Evolutionary conservation across 2,113 vertebrate genomes (phyloP).

Genomic region (Pelvicachromis taeniatus): DNA sequence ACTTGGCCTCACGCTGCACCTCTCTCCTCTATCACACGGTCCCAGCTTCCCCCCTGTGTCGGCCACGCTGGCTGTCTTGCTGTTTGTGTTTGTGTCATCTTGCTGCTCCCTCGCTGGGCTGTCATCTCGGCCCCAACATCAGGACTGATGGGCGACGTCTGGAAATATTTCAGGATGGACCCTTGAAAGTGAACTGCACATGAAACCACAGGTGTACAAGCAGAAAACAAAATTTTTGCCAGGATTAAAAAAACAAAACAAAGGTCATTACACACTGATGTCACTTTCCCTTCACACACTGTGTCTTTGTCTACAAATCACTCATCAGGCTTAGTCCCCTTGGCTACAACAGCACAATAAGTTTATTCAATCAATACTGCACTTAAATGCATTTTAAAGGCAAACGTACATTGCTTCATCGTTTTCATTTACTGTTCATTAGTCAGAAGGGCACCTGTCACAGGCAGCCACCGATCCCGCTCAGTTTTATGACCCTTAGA

Average conservation of each 20-base stretch:
- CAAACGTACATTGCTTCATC: background rate
- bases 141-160: conserved; percentile 31
- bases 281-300: background rate
- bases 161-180: background rate
- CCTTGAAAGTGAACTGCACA: background rate
- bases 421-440: background rate
- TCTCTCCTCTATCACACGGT: conserved; percentile 22
- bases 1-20: conserved; percentile 52
- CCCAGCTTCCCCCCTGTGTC: conserved; percentile 13
- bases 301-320: background rate
- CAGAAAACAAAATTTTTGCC: background rate
- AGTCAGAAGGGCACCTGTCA: background rate
- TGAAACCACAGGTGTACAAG: background rate
- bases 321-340: background rate
- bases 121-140: conserved; percentile 8
- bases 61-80: conserved; percentile 2
- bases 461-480: rapidly evolving
- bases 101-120: conserved; percentile 34
- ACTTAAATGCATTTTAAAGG: background rate
- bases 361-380: background rate
- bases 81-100: conserved; percentile 41
- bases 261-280: background rate
- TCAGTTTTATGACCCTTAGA: background rate
- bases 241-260: background rate
- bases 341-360: background rate